phyloP scores from a whole-genome alignment of 2,797 vertebrate genomes.

The Eidolon dupreanum region DNA sequence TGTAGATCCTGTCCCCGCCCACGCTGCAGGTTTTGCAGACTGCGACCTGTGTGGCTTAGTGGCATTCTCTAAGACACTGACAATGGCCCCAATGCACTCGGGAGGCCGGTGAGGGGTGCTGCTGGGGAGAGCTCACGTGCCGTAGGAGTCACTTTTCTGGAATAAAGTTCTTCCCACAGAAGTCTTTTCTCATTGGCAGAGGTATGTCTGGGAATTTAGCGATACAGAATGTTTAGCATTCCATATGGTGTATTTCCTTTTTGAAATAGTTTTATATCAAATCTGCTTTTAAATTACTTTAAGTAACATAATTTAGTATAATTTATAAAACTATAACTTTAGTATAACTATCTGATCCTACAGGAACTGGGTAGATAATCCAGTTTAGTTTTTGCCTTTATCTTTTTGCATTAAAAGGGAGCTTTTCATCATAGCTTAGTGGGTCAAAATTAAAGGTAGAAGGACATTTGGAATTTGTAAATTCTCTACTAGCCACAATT shows the following conservation, averaged over 20 bases:
- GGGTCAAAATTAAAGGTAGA: constrained; percentile 20
- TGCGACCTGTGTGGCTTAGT: neutral
- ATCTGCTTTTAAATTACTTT: constrained; percentile 38
- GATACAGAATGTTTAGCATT: neutral
- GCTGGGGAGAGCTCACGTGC: neutral
- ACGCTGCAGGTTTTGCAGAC: neutral
- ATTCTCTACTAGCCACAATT: neutral
- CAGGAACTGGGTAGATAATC: neutral
- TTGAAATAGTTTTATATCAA: neutral
- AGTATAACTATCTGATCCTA: neutral
- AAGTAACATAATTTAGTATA: neutral
- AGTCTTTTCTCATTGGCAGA: neutral
- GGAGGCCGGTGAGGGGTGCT: neutral
- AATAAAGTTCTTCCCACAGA: neutral
- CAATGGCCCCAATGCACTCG: neutral
- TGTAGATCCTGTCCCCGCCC: neutral
- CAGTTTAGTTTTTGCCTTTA: neutral
- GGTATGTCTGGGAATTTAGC: neutral
- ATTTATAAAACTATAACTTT: neutral
- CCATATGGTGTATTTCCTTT: neutral
- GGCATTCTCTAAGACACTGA: neutral
- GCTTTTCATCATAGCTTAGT: neutral
- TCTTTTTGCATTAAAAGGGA: neutral
- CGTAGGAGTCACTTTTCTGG: neutral
- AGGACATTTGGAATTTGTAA: neutral